Conservation (phyloP, 64 coral and sea anemone genomes). For the Montipora capricornis region DNA sequence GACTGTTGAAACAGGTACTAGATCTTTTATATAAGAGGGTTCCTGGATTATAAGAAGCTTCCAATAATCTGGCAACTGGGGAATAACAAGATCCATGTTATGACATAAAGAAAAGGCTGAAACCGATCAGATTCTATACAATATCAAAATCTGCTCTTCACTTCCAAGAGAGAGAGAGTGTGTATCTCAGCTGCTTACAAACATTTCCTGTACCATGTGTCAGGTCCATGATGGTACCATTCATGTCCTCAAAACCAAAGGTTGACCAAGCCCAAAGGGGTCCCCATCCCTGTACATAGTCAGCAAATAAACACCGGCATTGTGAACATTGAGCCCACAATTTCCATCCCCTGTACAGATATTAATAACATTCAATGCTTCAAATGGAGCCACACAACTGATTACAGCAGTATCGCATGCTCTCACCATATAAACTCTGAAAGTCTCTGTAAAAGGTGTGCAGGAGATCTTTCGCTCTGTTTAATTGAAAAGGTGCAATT, state of each 20-base stretch:
- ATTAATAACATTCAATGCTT: no score
- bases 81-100: no score
- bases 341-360: conserved; percentile 50
- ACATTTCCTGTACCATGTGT: conserved; percentile 84
- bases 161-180: no score
- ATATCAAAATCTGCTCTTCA: no score
- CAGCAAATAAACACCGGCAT: conserved; percentile 62
- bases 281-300: conserved; percentile 77
- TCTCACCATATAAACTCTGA: conserved; percentile 38
- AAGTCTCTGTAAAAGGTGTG: conserved; percentile 29
- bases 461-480: conserved; percentile 15
- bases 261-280: conserved; percentile 79
- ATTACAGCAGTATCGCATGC: no score
- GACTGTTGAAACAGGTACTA: no score
- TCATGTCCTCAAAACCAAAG: conserved; percentile 83
- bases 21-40: no score
- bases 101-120: no score
- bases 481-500: neutral
- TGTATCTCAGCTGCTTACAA: conserved; percentile 19
- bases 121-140: no score
- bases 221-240: conserved; percentile 59
- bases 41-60: no score
- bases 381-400: no score
- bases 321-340: conserved; percentile 74
- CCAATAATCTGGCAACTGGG: no score